Base-by-base conservation (phyloP, 92 coral and sea anemone species). In the Blastomussa wellsi region DNA sequence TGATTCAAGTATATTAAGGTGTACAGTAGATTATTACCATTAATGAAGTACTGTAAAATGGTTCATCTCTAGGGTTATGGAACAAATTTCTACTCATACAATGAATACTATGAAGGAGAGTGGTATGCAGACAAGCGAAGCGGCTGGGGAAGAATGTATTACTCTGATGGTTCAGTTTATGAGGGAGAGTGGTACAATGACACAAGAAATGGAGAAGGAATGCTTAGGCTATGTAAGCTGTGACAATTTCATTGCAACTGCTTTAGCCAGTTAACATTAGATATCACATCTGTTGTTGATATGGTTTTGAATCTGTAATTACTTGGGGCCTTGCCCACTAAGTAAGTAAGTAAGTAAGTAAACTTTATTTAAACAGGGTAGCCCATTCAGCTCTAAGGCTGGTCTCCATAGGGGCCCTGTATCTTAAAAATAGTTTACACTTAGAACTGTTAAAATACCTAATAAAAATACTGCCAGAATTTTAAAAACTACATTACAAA, bases 131-230 rank as follows among this genome's bases (percentile, higher is more conserved):
- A 94, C 84, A 95, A 94, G 84, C 89, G 99, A 22, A 96, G 99
- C 88, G 99, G 99, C 28, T 96, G 99, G 99, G 99, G 99, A 15
- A 85, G 99, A 37, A 96, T 96, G 98, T 96, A 96, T 82, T 94
- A 89, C 68, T 80, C 91, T 60, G 98, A 96, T 90, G 98, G 99
- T 48, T 84, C 99, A 7, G 99, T 96, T 13, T 96, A 96, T 62
- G 99, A 96, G 76, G 99, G 99, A 64, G 99, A 96, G 76, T 96
- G 99, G 99, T 96, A 92, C 82, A 90, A 94, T 83, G 92, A 94
- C 91, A 80, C 83, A 91, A 89, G 94, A 91, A 95, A 94, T 86
- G 99, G 99, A 11, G 96, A 96, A 81, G 99, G 99, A 26, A 96
- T 96, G 99, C 92, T 92, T 22, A 91, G 99, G 82, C 87, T 96